Base-by-base conservation (phyloP, 2,888 invertebrate genomes). In the Drosophila eohydei region DNA sequence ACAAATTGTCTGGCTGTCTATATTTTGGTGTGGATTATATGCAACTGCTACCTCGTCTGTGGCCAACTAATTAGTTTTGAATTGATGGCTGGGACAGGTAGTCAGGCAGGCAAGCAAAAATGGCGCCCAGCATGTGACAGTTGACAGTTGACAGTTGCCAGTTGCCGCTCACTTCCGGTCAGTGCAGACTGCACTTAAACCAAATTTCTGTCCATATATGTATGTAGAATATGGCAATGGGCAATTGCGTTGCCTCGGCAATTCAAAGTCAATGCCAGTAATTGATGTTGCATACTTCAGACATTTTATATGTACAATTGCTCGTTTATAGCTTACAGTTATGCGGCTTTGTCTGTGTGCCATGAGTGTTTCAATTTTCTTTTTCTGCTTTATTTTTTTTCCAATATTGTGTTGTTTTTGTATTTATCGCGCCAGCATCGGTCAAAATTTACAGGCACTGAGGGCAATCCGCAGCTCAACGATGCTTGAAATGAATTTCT, bases 231-330 rank as follows among this genome's bases (percentile, higher is more conserved):
- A 26, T 34, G 43, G 61, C 64, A 65, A 62, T 50, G 76, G 79
- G 64, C 69, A 65, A 40, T 43, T 30, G 51, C 36, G 28, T 41
- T 52, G 62, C 62, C 46, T 32, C 34, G 30, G 60, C 62, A 71
- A 71, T 88, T 84, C 89, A 84, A 89, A 85, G 84, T 89, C 84
- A 84, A 88, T 84, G 89, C 38, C 81, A 72, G 55, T 74, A 89
- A 78, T 86, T 81, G 74, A 79, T 71, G 44, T 69, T 78, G 87
- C 69, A 70, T 67, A 64, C 76, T 71, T 78, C 54, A 64, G 62
- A 41, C 51, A 61, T 50, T 80, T 72, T 52, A 50, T 69, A 50
- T 16, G 48, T 50, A 80, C 78, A 78, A 78, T 78, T 78, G 73
- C 77, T 78, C 50, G 63, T 43, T 44, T 64, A 64, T 68, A 70